These are phyloP conservation scores for Heteromurus nitidus DNA, from an alignment of 2,888 invertebrate genomes.

Conservation along the genomic window DNA sequence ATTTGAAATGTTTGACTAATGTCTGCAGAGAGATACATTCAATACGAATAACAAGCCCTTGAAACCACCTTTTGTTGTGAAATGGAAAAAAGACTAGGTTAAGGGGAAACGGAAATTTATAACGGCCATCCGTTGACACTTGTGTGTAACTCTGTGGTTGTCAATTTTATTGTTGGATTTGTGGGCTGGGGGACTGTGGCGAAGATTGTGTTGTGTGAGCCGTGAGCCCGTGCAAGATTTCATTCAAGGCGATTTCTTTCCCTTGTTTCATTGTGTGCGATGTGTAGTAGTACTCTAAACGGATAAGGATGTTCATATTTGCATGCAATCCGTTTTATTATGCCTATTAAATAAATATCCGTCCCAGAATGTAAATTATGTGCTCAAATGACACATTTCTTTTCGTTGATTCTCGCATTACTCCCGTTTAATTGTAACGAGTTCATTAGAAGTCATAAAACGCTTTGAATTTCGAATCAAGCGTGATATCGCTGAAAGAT, in stretches of 20 bases:
- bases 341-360: slow-evolving; percentile 1
- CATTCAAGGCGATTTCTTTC: slow-evolving; percentile 37
- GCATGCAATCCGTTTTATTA: slow-evolving; percentile 13
- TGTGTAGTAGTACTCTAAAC: background rate
- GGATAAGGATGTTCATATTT: background rate
- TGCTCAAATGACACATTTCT: background rate
- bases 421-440: background rate
- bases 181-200: slow-evolving; percentile 17
- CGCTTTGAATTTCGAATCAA: background rate
- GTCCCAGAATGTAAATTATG: slow-evolving; percentile 15
- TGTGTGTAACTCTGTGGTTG: slow-evolving; percentile 1
- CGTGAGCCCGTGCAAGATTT: background rate
- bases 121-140: slow-evolving; percentile 54
- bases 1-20: slow-evolving; percentile 4
- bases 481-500: background rate
- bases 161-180: background rate
- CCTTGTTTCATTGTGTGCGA: background rate
- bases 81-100: slow-evolving; percentile 54
- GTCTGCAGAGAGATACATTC: background rate
- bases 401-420: too few species aligned
- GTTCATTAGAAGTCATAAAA: background rate
- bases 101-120: slow-evolving; percentile 59
- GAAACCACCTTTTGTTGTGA: slow-evolving; percentile 41
- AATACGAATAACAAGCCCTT: slow-evolving; percentile 38
- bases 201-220: background rate